Base-by-base conservation (phyloP, 2,888 invertebrate species). In the Dryomyza anilis region DNA sequence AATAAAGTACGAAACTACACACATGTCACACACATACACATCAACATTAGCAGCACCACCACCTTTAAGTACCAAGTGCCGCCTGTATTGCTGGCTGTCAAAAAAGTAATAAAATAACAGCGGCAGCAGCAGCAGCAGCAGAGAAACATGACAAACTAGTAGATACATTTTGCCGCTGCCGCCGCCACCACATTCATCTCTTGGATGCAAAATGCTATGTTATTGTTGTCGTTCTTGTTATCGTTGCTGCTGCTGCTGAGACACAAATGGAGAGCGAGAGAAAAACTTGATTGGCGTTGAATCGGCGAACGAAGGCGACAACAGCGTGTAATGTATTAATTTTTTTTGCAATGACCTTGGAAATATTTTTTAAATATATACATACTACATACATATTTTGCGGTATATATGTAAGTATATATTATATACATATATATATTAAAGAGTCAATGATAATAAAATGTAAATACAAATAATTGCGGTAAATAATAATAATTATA, bases 321-420 rank as follows among this genome's bases (percentile, higher is more conserved):
- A 43, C 30, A 36, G 46, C 45, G 67, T 71, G 70, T 69, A 67
- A 69, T 66, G 68, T 67, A 69, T 67, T n/a, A n/a, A n/a, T n/a
- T n/a, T n/a, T 67, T 67, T 63, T 69, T 67, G 66, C 70, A 71
- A 69, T 71, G 70, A 71, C 70, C 70, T 71, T 71, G 70, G 67
- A 65, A 65, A 66, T 53, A 50, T 25, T 50, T 14, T 61, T 19
- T 48, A 45, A 16, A 59, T 50, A 50, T 14, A 50, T 10, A 50
- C 7, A 50, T 23, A 50, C 25, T n/a, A 8, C 25, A 55, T 36
- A 55, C 39, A 39, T 50, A 23, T 45, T 46, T 30, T 30, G 21
- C 59, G 46, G 48, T 58, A 48, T 7, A 23, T 23, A 48, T 25
- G 50, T 19, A 46, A 7, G 29, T 45, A 58, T 45, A 29, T 25